phyloP scores from a whole-genome alignment of 2,113 vertebrate species.

The Pollachius pollachius region DNA sequence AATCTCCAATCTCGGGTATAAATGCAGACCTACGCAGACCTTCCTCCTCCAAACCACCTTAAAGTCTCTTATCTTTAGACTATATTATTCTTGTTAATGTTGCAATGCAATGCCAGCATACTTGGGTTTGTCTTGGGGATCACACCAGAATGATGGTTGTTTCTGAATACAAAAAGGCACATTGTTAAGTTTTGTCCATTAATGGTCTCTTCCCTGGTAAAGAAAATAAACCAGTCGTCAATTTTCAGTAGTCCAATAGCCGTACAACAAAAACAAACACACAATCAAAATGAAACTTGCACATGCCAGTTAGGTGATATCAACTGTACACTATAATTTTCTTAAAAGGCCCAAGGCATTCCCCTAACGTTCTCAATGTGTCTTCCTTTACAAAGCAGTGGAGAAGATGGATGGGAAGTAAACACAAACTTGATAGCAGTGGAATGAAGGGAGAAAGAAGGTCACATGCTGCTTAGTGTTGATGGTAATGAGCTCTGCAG shows the following conservation, averaged over 20 bases:
- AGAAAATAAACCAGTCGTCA: no score
- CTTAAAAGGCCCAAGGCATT: no score
- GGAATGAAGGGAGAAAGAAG: conserved; percentile 39
- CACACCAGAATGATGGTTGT: neutral
- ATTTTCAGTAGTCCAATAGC: no score
- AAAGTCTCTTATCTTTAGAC: conserved; percentile 1
- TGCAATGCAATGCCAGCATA: neutral
- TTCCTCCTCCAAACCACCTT: no score
- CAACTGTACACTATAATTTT: no score
- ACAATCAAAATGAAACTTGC: no score
- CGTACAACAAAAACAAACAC: no score
- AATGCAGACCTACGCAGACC: conserved; percentile 32
- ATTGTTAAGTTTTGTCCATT: no score
- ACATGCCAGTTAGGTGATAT: no score
- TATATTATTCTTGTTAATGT: conserved; percentile 27
- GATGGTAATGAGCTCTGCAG: conserved; percentile 49
- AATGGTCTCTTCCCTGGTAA: no score
- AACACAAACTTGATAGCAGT: conserved; percentile 26
- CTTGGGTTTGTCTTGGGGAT: neutral
- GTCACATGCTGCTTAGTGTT: conserved; percentile 52
- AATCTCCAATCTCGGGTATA: conserved; percentile 24
- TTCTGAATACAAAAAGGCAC: neutral
- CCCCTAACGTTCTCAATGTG: no score
- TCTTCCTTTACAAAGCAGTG: conserved; percentile 11
- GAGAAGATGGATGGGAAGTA: conserved; percentile 15